Percentiles rank a stretch among this genome's conserved stretches.
phyloP scores from a whole-genome alignment of 2,888 invertebrate species.

The Drosophila affinis region DNA sequence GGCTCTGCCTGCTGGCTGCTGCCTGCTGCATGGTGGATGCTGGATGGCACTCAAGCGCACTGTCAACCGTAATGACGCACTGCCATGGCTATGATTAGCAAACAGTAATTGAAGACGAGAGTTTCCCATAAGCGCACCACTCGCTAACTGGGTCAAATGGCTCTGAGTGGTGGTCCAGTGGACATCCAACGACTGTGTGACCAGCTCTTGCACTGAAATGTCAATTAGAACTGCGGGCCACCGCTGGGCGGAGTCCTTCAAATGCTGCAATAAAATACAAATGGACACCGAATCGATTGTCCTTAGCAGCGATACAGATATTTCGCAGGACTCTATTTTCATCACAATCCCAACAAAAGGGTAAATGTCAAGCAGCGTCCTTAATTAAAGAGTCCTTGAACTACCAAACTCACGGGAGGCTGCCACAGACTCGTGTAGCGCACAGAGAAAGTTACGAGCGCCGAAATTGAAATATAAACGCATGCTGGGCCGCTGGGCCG shows the following conservation, averaged over 20 bases:
- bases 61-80: constrained; percentile 62
- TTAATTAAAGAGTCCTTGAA: constrained; percentile 40
- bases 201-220: constrained; percentile 46
- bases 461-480: constrained; percentile 75
- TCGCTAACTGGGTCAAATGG: constrained; percentile 52
- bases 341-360: too few relatives aligned
- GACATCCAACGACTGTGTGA: constrained; percentile 24
- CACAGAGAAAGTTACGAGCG: constrained; percentile 23
- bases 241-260: neutral
- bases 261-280: constrained; percentile 8
- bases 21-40: neutral
- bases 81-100: constrained; percentile 54
- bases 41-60: constrained; percentile 51
- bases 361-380: constrained; percentile 16
- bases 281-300: constrained; percentile 20
- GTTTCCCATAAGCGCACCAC: constrained; percentile 36
- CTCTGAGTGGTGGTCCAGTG: constrained; percentile 9
- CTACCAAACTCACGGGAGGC: constrained; percentile 28
- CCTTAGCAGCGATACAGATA: neutral
- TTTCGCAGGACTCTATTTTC: neutral
- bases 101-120: constrained; percentile 58
- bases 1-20: too few relatives aligned
- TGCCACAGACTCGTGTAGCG: constrained; percentile 3
- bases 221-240: constrained; percentile 41
- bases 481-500: constrained; percentile 26